A percentile compares a stretch with the other conserved stretches of the same genome.
Evolutionary conservation across 2,797 vertebrate genomes (phyloP).

Genomic region (Syncerus caffer): DNA sequence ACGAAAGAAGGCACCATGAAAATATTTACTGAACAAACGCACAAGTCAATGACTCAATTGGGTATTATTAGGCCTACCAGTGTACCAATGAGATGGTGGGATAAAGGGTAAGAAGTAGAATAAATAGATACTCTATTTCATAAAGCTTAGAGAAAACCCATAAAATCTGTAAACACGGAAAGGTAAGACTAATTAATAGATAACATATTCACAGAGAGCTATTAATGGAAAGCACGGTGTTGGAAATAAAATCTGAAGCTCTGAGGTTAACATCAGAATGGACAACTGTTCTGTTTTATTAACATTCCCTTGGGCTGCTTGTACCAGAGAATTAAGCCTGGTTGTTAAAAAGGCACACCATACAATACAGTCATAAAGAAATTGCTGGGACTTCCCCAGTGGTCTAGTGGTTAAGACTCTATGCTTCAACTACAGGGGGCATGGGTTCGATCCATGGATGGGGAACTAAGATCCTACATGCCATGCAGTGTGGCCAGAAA

Average conservation of each 20-base stretch:
- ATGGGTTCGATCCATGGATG: neutral
- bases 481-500: neutral
- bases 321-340: neutral
- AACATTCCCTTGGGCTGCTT: neutral
- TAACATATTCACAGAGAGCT: neutral
- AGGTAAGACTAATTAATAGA: slow-evolving; percentile 28
- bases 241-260: slow-evolving; percentile 36
- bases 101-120: slow-evolving; percentile 2
- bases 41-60: neutral
- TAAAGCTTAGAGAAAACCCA: slow-evolving; percentile 10
- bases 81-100: neutral
- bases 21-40: slow-evolving; percentile 27
- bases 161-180: neutral
- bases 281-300: neutral
- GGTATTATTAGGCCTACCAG: neutral
- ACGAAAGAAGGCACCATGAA: neutral
- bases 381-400: neutral
- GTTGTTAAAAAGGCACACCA: neutral
- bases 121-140: slow-evolving; percentile 11
- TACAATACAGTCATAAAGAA: neutral
- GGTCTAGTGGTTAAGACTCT: neutral
- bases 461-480: neutral
- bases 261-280: neutral
- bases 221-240: neutral
- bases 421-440: neutral